Base-by-base conservation (phyloP, 2,113 vertebrate species). In the Tauraco erythrolophus region DNA sequence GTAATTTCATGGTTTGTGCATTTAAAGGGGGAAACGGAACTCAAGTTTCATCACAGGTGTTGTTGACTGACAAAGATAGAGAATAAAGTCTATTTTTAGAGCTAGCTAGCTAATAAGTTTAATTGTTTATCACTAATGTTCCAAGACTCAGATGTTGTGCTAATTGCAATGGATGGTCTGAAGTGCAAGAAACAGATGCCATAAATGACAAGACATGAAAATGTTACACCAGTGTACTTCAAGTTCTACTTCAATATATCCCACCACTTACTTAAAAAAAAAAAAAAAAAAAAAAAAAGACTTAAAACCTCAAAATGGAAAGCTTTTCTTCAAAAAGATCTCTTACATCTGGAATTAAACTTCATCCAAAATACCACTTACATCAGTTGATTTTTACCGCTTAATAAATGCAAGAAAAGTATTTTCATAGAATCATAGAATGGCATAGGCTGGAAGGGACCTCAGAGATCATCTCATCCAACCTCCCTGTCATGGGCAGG, bases 61-160 rank as follows among this genome's bases (percentile, higher is more conserved):
- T 90, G 57, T 64, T 89, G 77, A 76, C 57, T 83, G 77, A 86
- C 58, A 92, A 56, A 65, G 48, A 79, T 5, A 79, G 62, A 81
- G 25, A 84, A 76, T 35, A 5, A 68, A 84, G 28, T 57, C 22
- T 92, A 79, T 89, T 94, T 88, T 92, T 87, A 93, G n/a, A 82
- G 23, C 25, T 89, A 88, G 33, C 21, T 60, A 88, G n/a, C 64
- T 81, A 88, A 78, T 50, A 82, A 58, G 17, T 75, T 78, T 78
- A 89, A 87, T 66, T 94, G 77, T 88, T 97, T 93, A 78, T 89
- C 48, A 35, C 43, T 64, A 64, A 51, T 48, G 43, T 84, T 94
- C 35, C 33, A 41, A 76, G 77, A 71, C 16, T 75, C 54, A 91
- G 33, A 71, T 89, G 57, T 56, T 92, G 35, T 33, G 41, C n/a